Percentiles rank a stretch among this genome's conserved stretches.
Conservation (phyloP, 23 tunicate genomes). For the Halocynthia aurantium region DNA sequence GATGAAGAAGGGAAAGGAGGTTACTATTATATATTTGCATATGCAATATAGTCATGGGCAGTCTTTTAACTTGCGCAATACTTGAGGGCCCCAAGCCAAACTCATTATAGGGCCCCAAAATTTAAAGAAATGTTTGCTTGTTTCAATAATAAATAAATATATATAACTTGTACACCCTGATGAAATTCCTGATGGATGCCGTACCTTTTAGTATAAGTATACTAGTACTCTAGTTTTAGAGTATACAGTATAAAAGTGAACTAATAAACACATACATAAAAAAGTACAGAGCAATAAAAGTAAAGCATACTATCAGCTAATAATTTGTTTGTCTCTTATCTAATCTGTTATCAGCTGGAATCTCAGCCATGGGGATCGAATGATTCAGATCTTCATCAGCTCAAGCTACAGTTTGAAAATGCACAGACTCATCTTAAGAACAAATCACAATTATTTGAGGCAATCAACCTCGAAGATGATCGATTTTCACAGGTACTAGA, state of each 20-base stretch:
- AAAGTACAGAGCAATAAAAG: too few relatives aligned
- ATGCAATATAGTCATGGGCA: too few relatives aligned
- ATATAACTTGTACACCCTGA: too few relatives aligned
- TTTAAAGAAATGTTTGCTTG: too few relatives aligned
- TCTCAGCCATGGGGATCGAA: slow-evolving; percentile 1
- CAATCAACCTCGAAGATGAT: slow-evolving; percentile 3
- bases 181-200: not conserved
- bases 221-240: not conserved
- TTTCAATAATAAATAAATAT: too few relatives aligned
- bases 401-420: not conserved
- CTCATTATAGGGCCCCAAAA: too few relatives aligned
- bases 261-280: not conserved
- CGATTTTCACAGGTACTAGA: slow-evolving; percentile 16
- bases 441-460: not conserved
- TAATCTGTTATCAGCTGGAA: slow-evolving; percentile 1
- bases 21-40: too few relatives aligned
- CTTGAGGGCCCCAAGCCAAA: too few relatives aligned
- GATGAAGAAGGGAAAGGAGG: slow-evolving; percentile 7
- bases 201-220: not conserved
- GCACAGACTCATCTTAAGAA: not conserved
- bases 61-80: too few relatives aligned
- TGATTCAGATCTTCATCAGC: slow-evolving; percentile 16
- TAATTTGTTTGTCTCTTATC: not conserved
- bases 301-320: too few relatives aligned
- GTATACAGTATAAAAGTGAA: not conserved